phyloP scores from a whole-genome alignment of 2,797 vertebrate genomes.

The Coregonus suidteri region DNA sequence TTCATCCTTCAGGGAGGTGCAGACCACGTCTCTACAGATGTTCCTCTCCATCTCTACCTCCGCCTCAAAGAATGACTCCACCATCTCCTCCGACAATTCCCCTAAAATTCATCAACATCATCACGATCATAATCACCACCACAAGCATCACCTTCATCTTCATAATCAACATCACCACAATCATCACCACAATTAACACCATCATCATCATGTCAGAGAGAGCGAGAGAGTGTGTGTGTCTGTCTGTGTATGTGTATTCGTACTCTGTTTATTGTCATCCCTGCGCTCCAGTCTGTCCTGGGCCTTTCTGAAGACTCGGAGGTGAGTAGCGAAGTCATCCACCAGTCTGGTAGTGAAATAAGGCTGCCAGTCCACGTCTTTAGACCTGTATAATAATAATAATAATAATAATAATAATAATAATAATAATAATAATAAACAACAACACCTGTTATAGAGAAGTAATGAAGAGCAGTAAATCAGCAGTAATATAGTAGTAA shows the following conservation, averaged over 20 bases:
- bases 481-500: background rate
- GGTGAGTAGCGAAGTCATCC: slow-evolving; percentile 97
- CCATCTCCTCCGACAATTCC: slow-evolving; percentile 90
- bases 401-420: background rate
- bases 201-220: background rate
- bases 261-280: slow-evolving; percentile 93
- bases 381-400: slow-evolving; percentile 74
- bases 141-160: background rate
- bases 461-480: background rate
- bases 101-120: slow-evolving; percentile 49
- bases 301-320: slow-evolving; percentile 97
- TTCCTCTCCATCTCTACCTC: slow-evolving; percentile 98
- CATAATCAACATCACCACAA: background rate
- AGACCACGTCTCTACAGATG: slow-evolving; percentile 94
- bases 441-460: background rate
- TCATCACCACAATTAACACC: background rate
- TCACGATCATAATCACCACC: background rate
- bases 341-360: slow-evolving; percentile 98
- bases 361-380: slow-evolving; percentile 99
- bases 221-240: background rate
- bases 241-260: background rate
- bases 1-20: slow-evolving; percentile 95
- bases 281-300: slow-evolving; percentile 91
- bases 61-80: slow-evolving; percentile 96
- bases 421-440: background rate